Evolutionary conservation across 1,140 invertebrate genomes (phyloP).

Genomic region (Platyscapa corneri): DNA sequence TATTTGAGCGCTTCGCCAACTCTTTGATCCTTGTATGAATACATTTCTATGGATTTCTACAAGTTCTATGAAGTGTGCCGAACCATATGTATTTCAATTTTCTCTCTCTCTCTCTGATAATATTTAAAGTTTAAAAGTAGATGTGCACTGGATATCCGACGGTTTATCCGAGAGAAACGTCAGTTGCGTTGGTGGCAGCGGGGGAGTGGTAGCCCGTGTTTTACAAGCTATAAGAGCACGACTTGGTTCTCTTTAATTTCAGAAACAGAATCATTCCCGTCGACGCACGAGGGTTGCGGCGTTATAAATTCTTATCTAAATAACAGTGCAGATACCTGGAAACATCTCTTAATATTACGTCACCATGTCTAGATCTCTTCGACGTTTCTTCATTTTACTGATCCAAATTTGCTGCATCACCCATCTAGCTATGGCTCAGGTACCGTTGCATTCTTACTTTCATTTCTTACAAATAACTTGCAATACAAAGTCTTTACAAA

Average conservation of each 20-base stretch:
- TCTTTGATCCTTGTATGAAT: constrained; percentile 38
- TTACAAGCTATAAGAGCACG: constrained; percentile 35
- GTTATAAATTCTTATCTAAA: background rate
- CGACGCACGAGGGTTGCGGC: background rate
- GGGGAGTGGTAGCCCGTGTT: background rate
- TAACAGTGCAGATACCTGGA: background rate
- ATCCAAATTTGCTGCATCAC: background rate
- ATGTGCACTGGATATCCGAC: background rate
- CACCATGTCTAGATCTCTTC: constrained; percentile 8
- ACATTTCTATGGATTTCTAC: too few species aligned
- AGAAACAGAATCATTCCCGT: constrained; percentile 1
- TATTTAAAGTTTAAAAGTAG: constrained; percentile 34
- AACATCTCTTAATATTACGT: background rate
- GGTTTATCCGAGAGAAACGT: background rate
- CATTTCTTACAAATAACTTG: background rate
- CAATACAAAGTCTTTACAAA: background rate
- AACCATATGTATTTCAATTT: background rate
- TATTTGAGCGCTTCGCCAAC: constrained; percentile 38
- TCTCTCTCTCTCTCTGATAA: constrained; percentile 15
- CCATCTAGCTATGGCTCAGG: constrained; percentile 16
- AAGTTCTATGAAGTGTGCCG: background rate
- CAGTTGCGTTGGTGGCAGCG: background rate
- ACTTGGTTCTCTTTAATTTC: background rate
- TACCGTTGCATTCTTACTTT: background rate
- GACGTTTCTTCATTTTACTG: background rate